Conservation (phyloP, 2,888 invertebrate species). For the Cataglyphis cursor region DNA sequence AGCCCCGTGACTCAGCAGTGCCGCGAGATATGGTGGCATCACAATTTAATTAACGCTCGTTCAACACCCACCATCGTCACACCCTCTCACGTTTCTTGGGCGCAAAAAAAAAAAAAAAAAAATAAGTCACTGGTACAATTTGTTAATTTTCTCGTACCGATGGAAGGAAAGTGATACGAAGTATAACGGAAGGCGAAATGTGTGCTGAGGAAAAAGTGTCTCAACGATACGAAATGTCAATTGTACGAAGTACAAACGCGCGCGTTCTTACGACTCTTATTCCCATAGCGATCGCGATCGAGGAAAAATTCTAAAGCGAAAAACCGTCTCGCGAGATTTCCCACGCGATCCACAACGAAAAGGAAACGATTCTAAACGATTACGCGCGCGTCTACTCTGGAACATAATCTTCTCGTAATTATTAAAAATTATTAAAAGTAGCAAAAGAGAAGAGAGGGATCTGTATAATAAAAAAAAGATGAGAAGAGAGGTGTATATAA, state of each 20-base stretch:
- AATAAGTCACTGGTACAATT: slow-evolving; percentile 45
- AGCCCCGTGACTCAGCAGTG: slow-evolving; percentile 86
- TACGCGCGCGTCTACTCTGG: slow-evolving; percentile 39
- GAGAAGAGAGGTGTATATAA: slow-evolving; percentile 26
- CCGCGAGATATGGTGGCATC: slow-evolving; percentile 94
- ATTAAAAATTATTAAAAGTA: slow-evolving; percentile 26
- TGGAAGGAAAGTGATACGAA: slow-evolving; percentile 36
- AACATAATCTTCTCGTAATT: slow-evolving; percentile 23
- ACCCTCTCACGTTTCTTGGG: slow-evolving; percentile 56
- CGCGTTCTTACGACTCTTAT: slow-evolving; percentile 31
- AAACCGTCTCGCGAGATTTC: slow-evolving; percentile 29
- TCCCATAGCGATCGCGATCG: slow-evolving; percentile 38
- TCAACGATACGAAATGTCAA: slow-evolving; percentile 49
- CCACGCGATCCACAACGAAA: slow-evolving; percentile 18
- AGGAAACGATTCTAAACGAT: slow-evolving; percentile 36
- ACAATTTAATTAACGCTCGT: slow-evolving; percentile 88
- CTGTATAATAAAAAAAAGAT: slow-evolving; percentile 34
- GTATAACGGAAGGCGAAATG: slow-evolving; percentile 32
- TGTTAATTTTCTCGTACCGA: slow-evolving; percentile 39
- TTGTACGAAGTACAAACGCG: slow-evolving; percentile 43
- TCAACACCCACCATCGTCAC: slow-evolving; percentile 71
- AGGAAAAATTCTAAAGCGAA: slow-evolving; percentile 25
- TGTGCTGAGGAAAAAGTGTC: slow-evolving; percentile 28
- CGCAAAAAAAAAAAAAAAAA: slow-evolving; percentile 24
- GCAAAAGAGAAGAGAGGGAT: slow-evolving; percentile 23